Evolutionary conservation across 2,113 vertebrate genomes (phyloP).

Genomic region (Cichladusa arquata): DNA sequence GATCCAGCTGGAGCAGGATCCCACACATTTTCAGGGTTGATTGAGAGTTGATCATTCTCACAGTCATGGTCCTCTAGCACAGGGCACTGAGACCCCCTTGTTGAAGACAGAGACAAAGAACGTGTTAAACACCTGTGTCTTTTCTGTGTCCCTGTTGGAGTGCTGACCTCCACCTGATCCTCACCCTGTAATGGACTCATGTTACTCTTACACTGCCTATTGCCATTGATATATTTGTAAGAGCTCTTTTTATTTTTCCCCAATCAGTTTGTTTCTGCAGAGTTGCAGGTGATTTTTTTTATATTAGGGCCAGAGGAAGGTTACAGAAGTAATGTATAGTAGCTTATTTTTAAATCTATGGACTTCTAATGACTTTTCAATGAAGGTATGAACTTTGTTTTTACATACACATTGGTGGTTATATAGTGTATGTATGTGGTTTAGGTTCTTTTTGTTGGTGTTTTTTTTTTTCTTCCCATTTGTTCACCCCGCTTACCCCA

Average conservation of each 20-base stretch:
- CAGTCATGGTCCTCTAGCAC: not conserved
- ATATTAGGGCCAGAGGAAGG: not conserved
- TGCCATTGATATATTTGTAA: not conserved
- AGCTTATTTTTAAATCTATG: not conserved
- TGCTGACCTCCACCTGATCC: not conserved
- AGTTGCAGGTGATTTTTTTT: not conserved
- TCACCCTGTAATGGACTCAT: not conserved
- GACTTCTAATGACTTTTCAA: not conserved
- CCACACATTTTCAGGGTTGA: rapidly evolving
- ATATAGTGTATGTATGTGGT: rapidly evolving
- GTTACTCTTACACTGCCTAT: not conserved
- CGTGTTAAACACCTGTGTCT: not conserved
- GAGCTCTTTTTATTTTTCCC: not conserved
- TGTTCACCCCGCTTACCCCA: not conserved
- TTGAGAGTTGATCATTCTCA: not conserved
- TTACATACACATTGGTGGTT: not conserved
- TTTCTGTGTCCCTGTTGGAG: not conserved
- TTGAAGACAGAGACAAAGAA: not conserved
- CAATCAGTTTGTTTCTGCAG: not conserved
- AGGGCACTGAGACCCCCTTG: not conserved
- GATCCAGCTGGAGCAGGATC: not conserved
- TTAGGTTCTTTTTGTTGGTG: not conserved
- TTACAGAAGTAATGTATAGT: not conserved
- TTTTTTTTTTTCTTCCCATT: rapidly evolving
- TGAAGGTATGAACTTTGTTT: not conserved